Base-by-base conservation (phyloP, 2,113 vertebrate species). In the Paramisgurnus dabryanus region DNA sequence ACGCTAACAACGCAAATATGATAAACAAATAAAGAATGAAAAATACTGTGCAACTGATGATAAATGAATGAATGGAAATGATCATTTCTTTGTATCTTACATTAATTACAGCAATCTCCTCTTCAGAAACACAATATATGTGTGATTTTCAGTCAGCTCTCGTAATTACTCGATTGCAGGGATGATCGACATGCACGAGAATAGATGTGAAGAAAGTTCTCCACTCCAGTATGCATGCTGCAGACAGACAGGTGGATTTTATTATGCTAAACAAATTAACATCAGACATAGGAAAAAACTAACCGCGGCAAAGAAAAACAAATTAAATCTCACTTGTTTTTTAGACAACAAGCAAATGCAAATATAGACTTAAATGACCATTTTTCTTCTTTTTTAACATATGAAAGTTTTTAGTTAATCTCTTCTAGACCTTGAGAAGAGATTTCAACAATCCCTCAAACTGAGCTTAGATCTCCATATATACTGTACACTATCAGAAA, bases 81-180 rank as follows among this genome's bases (percentile, higher is more conserved):
- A 86, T 87, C 11, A 18, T 60, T 60, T 2, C 2, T 7, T 43
- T 13, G 40, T 15, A 6, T 10, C 2, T 60, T 63, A 82, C 78
- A 87, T 87, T 84, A 82, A 83, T 79, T 82, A 41, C 83, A 15
- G 87, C 87, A 90, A 91, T 91, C 91, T 90, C 89, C n/a, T 89
- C 81, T 85, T 88, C 81, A 84, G 66, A 86, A 86, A 80, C 82
- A 90, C 87, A 90, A 91, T 88, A 85, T 86, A 84, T 83, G 78
- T 82, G 82, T 91, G 88, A 91, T 92, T 91, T 74, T 91, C 89
- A 89, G 86, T 53, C 86, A 90, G 88, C 90, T 84, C 87, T 85
- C 79, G 79, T 86, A 89, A 90, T 91, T 90, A 90, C 86, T 83
- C 22, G 58, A 71, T 78, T 70, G 50, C 61, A 13, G 72, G 13